A percentile compares a stretch with the other conserved stretches of the same genome.
These are phyloP conservation scores for Xiphophorus hellerii DNA, from an alignment of 2,113 vertebrate species.

Conservation along the genomic window DNA sequence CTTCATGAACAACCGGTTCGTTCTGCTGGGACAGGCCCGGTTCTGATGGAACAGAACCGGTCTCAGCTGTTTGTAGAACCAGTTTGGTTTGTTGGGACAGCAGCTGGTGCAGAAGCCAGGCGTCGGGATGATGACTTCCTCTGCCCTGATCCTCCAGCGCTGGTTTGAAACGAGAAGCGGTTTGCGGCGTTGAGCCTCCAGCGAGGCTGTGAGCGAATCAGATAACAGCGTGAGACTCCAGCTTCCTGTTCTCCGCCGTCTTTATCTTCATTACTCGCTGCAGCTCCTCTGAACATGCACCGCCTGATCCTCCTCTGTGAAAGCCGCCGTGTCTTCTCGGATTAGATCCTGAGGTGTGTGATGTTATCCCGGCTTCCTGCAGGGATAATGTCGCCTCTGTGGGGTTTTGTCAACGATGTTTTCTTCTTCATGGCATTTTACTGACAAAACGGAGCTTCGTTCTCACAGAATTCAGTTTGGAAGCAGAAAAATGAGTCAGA, in stretches of 20 bases:
- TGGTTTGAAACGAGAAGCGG: slow-evolving; percentile 1
- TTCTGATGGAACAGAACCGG: too few relatives aligned
- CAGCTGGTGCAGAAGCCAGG: too few relatives aligned
- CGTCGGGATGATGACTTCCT: neutral
- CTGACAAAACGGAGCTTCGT: neutral
- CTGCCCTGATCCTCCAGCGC: neutral
- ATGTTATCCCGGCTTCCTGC: neutral
- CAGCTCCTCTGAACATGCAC: slow-evolving; percentile 1
- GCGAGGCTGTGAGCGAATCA: slow-evolving; percentile 8
- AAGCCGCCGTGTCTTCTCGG: neutral
- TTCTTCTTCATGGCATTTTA: neutral
- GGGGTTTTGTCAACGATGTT: neutral
- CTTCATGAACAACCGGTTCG: too few relatives aligned
- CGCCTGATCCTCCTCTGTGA: neutral
- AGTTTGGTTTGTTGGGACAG: neutral
- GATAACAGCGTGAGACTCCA: slow-evolving; percentile 10
- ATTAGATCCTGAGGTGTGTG: neutral
- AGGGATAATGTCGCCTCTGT: neutral
- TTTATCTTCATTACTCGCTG: slow-evolving; percentile 24
- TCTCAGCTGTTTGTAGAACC: too few relatives aligned
- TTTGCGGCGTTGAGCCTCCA: neutral
- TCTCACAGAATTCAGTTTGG: neutral
- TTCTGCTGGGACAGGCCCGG: too few relatives aligned
- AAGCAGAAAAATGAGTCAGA: neutral
- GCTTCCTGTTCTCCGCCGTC: slow-evolving; percentile 8